These are phyloP conservation scores for Potorous gilbertii DNA, from an alignment of 2,797 vertebrate species.

Conservation along the genomic window DNA sequence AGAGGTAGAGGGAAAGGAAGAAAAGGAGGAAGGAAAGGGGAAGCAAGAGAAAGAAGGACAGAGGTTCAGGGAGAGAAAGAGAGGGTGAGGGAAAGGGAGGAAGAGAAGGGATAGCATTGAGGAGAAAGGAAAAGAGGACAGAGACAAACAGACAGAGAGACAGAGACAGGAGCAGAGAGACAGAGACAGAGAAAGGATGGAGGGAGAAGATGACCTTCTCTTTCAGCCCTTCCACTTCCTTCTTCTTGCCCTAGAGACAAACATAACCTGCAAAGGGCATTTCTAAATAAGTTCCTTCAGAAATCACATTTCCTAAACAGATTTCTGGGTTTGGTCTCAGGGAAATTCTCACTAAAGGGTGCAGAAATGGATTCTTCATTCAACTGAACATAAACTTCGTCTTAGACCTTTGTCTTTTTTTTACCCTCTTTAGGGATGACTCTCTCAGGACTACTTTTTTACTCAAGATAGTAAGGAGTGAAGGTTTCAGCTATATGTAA, in stretches of 20 bases:
- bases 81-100: neutral
- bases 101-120: neutral
- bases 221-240: neutral
- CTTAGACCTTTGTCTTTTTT: neutral
- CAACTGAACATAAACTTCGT: neutral
- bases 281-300: constrained; percentile 54
- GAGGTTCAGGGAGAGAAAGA: neutral
- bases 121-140: neutral
- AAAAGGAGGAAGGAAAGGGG: neutral
- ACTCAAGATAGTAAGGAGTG: neutral
- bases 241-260: constrained; percentile 42
- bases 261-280: constrained; percentile 16
- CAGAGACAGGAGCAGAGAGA: neutral
- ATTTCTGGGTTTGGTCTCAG: constrained; percentile 42
- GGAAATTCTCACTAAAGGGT: constrained; percentile 46
- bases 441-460: constrained; percentile 44
- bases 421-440: constrained; percentile 35
- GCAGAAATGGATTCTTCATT: constrained; percentile 47
- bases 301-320: constrained; percentile 43
- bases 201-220: neutral
- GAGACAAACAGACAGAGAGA: neutral
- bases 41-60: neutral
- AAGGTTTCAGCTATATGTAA: neutral
- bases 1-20: neutral
- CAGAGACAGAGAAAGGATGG: neutral